These are phyloP conservation scores for Leptopilina drosophilae DNA, from an alignment of 2,888 invertebrate species.

Conservation along the genomic window DNA sequence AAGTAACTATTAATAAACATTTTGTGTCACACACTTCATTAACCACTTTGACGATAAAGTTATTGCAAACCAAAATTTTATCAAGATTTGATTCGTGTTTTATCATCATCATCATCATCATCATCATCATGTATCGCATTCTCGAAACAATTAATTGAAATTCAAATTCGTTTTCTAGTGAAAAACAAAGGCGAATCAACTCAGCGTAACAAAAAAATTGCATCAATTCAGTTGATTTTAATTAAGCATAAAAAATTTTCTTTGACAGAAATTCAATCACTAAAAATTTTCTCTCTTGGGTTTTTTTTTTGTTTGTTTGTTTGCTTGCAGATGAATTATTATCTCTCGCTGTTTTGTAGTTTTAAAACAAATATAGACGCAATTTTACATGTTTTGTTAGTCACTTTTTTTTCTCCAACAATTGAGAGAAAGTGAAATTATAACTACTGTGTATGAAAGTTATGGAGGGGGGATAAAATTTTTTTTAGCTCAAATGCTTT, in stretches of 20 bases:
- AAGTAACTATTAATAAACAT: neutral
- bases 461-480: too few relatives aligned
- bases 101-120: neutral
- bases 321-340: too few relatives aligned
- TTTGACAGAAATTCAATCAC: neutral
- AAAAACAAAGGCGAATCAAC: constrained; percentile 7
- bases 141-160: neutral
- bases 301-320: neutral
- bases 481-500: too few relatives aligned
- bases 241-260: constrained; percentile 3
- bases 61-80: neutral
- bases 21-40: neutral
- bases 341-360: too few relatives aligned
- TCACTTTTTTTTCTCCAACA: too few relatives aligned
- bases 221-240: constrained; percentile 6
- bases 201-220: neutral
- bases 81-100: neutral
- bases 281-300: neutral
- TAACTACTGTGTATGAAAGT: too few relatives aligned
- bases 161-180: constrained; percentile 3
- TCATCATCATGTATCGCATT: neutral
- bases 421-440: too few relatives aligned
- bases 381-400: too few relatives aligned
- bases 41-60: neutral
- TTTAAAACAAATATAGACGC: too few relatives aligned